phyloP scores from a whole-genome alignment of 1,140 invertebrate species.

The Polyergus mexicanus region DNA sequence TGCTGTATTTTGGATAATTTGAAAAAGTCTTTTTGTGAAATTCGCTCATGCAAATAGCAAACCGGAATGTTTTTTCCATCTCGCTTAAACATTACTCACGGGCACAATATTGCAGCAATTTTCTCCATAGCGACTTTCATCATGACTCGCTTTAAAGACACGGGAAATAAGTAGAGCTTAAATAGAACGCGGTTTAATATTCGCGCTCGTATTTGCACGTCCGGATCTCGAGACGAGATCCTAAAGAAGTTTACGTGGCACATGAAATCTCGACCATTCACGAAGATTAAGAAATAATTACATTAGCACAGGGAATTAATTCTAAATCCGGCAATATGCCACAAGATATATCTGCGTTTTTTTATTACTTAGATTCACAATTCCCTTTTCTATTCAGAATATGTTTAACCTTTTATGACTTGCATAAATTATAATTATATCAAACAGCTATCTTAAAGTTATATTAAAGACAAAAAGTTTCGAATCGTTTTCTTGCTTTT shows the following conservation, averaged over 20 bases:
- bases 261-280: constrained; percentile 25
- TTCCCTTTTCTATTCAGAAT: not conserved
- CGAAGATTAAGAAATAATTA: constrained; percentile 43
- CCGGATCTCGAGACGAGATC: not conserved
- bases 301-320: constrained; percentile 6
- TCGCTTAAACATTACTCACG: not conserved
- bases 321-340: not conserved
- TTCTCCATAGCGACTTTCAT: constrained; percentile 18
- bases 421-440: constrained; percentile 11
- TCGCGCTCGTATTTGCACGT: constrained; percentile 5
- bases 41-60: not conserved
- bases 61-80: not conserved
- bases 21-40: not conserved
- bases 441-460: not conserved
- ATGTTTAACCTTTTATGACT: not conserved
- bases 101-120: constrained; percentile 2
- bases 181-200: constrained; percentile 21
- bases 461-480: not conserved
- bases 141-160: constrained; percentile 24
- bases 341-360: not conserved
- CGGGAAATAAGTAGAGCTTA: constrained; percentile 29
- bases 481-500: not conserved
- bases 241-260: constrained; percentile 25
- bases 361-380: not conserved
- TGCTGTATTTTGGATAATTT: not conserved